Percentiles rank a stretch among this genome's conserved stretches.
Conservation (phyloP, 2,888 invertebrate genomes). For the Agrilus mali region DNA sequence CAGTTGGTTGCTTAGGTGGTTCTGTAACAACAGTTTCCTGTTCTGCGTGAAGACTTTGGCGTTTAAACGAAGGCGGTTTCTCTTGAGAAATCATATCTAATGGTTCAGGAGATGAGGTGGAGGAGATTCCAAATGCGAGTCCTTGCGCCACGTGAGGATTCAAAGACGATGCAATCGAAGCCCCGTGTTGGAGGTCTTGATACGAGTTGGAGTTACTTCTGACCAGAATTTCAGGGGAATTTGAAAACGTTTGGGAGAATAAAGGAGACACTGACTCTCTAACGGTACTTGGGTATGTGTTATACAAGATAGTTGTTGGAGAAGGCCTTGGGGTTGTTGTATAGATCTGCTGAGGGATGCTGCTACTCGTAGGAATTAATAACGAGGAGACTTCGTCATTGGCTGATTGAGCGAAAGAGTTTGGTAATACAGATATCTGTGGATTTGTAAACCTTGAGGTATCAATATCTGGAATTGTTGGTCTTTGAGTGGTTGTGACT, state of each 20-base stretch:
- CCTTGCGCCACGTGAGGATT: slow-evolving; percentile 24
- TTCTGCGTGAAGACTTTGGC: background rate
- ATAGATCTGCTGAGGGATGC: too few relatives aligned
- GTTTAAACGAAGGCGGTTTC: background rate
- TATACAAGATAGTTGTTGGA: too few relatives aligned
- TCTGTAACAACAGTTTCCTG: background rate
- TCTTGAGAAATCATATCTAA: slow-evolving; percentile 9
- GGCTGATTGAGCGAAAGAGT: slow-evolving; percentile 23
- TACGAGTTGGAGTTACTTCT: slow-evolving; percentile 1
- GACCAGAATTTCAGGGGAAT: too few relatives aligned
- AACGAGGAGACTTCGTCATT: too few relatives aligned
- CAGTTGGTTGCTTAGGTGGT: background rate
- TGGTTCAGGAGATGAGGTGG: slow-evolving; percentile 12
- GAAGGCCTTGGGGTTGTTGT: too few relatives aligned
- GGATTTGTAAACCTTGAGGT: slow-evolving; percentile 8
- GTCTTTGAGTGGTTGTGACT: slow-evolving; percentile 14
- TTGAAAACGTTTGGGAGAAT: too few relatives aligned
- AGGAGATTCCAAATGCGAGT: slow-evolving; percentile 12
- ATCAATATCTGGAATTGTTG: slow-evolving; percentile 6
- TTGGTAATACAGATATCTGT: slow-evolving; percentile 25
- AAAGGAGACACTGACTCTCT: too few relatives aligned
- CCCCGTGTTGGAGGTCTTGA: slow-evolving; percentile 12
- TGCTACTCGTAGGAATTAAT: too few relatives aligned
- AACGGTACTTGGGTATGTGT: too few relatives aligned
- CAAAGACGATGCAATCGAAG: slow-evolving; percentile 20